Evolutionary conservation across 53 echinoderm and acorn worm species (phyloP).

Genomic region (Paracentrotus lividus): DNA sequence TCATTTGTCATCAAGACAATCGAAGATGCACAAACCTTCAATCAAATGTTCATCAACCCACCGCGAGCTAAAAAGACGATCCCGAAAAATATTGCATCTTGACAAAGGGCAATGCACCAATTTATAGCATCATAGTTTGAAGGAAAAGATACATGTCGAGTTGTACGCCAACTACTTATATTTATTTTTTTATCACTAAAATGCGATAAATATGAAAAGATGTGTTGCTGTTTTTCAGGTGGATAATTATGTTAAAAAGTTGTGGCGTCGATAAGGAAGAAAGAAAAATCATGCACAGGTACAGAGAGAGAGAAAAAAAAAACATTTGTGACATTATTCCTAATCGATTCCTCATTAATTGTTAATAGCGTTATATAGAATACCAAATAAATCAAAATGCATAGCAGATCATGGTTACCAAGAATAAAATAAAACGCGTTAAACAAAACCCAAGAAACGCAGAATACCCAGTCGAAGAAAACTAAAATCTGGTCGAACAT

Average conservation of each 20-base stretch:
- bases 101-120: neutral
- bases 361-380: no score
- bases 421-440: neutral
- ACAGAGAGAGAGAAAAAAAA: neutral
- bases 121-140: neutral
- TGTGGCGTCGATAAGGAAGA: neutral
- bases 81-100: neutral
- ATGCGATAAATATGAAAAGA: no score
- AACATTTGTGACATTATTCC: no score
- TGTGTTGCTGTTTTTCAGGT: no score
- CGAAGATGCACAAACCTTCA: constrained; percentile 43
- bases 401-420: neutral
- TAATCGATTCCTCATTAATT: no score
- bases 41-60: constrained; percentile 64
- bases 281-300: neutral
- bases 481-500: neutral
- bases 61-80: neutral
- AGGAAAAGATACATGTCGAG: neutral
- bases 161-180: no score
- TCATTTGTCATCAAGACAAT: constrained; percentile 68
- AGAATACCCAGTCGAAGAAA: neutral
- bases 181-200: no score
- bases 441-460: neutral
- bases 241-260: no score
- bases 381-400: no score